A percentile compares a stretch with the other conserved stretches of the same genome.
Evolutionary conservation across 2,888 invertebrate species (phyloP).

Genomic region (Scotopteryx bipunctaria): DNA sequence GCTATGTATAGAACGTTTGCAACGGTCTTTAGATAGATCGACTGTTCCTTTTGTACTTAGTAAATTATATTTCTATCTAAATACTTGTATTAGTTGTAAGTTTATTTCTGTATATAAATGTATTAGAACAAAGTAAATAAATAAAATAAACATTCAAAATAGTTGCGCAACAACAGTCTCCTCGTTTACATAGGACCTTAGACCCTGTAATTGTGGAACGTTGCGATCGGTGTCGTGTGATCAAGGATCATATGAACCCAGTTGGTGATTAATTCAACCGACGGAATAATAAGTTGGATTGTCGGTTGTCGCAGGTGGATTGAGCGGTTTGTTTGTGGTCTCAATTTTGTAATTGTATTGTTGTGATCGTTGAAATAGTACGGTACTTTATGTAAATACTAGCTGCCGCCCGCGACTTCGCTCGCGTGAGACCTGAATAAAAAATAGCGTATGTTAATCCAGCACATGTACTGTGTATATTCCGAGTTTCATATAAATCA

Average conservation of each 20-base stretch:
- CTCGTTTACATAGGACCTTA: conserved; percentile 9
- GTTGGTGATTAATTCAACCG: conserved; percentile 44
- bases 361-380: neutral
- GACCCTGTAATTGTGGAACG: conserved; percentile 16
- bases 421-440: too few species aligned
- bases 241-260: conserved; percentile 50
- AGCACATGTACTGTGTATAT: too few species aligned
- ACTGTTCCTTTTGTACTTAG: too few species aligned
- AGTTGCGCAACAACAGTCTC: conserved; percentile 4
- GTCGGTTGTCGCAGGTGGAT: conserved; percentile 38
- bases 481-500: too few species aligned
- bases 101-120: too few species aligned
- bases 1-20: too few species aligned
- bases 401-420: too few species aligned
- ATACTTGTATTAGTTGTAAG: too few species aligned
- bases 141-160: neutral
- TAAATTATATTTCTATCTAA: too few species aligned
- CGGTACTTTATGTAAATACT: neutral
- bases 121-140: too few species aligned
- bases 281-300: conserved; percentile 54
- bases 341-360: conserved; percentile 8
- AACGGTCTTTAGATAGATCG: too few species aligned
- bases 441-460: too few species aligned
- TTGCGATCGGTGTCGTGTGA: conserved; percentile 50
- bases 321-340: conserved; percentile 7